These are phyloP conservation scores for Salvator merianae DNA, from an alignment of 2,113 vertebrate genomes.

Conservation along the genomic window DNA sequence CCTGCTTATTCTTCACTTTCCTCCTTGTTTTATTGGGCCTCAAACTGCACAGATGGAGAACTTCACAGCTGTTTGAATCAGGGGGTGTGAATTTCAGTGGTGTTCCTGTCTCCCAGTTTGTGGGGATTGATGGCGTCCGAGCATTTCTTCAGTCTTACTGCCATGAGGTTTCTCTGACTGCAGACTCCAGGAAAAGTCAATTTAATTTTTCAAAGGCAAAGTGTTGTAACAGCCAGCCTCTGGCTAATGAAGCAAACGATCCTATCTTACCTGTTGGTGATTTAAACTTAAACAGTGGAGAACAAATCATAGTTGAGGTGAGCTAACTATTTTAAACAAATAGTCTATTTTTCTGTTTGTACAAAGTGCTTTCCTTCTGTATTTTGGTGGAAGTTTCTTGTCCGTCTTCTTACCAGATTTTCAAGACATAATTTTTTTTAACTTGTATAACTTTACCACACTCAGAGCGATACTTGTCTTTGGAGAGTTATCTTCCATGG, in stretches of 20 bases:
- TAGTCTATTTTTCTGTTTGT: background rate
- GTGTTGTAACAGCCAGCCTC: background rate
- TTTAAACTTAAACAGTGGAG: background rate
- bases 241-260: background rate
- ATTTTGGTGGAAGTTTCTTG: too few species aligned
- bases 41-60: background rate
- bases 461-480: too few species aligned
- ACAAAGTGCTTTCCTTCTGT: too few species aligned
- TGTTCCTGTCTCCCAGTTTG: slow-evolving; percentile 1
- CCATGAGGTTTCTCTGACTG: background rate
- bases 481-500: too few species aligned
- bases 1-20: too few species aligned
- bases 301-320: background rate
- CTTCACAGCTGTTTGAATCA: background rate
- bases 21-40: background rate
- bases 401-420: too few species aligned
- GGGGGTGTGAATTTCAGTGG: background rate
- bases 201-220: background rate
- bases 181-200: background rate
- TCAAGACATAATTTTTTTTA: too few species aligned
- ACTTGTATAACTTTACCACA: too few species aligned
- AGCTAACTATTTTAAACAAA: background rate
- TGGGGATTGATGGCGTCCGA: slow-evolving; percentile 5
- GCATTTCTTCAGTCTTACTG: slow-evolving; percentile 7
- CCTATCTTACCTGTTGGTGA: background rate